phyloP scores from a whole-genome alignment of 1,140 invertebrate genomes.

The Drosophila fuyamai region DNA sequence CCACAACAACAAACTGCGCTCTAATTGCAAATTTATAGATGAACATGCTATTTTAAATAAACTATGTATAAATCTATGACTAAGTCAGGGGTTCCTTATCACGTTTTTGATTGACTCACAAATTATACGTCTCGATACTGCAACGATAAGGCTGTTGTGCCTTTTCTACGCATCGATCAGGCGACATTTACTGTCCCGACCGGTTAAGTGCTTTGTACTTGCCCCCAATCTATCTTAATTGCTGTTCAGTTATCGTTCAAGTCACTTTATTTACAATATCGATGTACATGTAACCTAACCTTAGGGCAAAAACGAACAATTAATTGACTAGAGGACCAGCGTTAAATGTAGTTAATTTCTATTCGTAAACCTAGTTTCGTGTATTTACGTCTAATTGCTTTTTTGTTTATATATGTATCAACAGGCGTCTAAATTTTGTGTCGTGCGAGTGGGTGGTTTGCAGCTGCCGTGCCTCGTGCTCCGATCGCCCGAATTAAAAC shows the following conservation, averaged over 20 bases:
- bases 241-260: conserved; percentile 30
- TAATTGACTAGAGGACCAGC: conserved; percentile 55
- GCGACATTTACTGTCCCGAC: conserved; percentile 40
- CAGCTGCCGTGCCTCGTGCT: conserved; percentile 23
- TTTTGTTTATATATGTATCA: conserved; percentile 29
- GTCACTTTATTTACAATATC: conserved; percentile 54
- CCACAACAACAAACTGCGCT: conserved; percentile 49
- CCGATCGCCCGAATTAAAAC: conserved; percentile 28
- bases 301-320: conserved; percentile 43
- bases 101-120: conserved; percentile 44
- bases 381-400: conserved; percentile 35
- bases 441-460: conserved; percentile 18
- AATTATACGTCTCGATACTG: conserved; percentile 18
- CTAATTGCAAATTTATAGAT: conserved; percentile 65
- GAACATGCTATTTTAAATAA: conserved; percentile 79
- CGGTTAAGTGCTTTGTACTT: conserved; percentile 64
- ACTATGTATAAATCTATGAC: conserved; percentile 75
- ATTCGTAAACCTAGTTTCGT: conserved; percentile 34
- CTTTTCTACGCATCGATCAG: conserved; percentile 56
- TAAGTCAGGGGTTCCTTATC: conserved; percentile 37
- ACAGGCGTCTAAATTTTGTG: conserved; percentile 17
- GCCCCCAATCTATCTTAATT: conserved; percentile 40
- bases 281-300: conserved; percentile 42
- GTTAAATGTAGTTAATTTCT: conserved; percentile 37
- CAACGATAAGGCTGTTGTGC: conserved; percentile 47